Evolutionary conservation across 2,888 invertebrate species (phyloP).

Genomic region (Lumbricus terrestris): DNA sequence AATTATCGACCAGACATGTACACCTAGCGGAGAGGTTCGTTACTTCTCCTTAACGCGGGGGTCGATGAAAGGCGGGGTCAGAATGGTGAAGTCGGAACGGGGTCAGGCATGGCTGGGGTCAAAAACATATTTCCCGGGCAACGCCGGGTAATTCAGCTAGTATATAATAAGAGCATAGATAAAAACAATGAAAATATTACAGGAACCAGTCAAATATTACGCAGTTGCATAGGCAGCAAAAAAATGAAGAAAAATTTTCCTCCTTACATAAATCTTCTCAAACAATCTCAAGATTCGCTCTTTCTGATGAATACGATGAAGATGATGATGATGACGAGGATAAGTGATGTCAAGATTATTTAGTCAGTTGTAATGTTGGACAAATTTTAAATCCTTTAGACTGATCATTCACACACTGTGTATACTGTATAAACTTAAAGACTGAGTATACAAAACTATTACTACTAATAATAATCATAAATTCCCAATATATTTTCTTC

Average conservation of each 20-base stretch:
- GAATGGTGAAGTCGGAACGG: no score
- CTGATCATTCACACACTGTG: no score
- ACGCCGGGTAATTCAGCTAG: no score
- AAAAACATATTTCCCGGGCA: no score
- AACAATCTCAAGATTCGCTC: no score
- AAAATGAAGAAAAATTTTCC: neutral
- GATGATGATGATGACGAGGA: no score
- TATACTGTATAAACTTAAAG: no score
- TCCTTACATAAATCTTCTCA: neutral
- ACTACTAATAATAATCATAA: neutral
- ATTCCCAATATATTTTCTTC: neutral
- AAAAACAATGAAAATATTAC: neutral
- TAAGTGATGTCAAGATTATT: neutral
- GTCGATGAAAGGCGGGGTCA: no score
- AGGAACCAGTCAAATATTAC: neutral
- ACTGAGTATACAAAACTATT: neutral
- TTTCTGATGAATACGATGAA: neutral
- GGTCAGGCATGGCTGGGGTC: no score
- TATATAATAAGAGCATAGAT: neutral
- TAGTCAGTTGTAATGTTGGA: neutral
- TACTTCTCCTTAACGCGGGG: no score
- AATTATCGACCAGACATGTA: no score
- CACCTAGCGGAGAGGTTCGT: no score
- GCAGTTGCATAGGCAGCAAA: neutral
- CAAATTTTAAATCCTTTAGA: neutral